These are phyloP conservation scores for Thripadectes ignobilis DNA, from an alignment of 2,797 vertebrate genomes.

Conservation along the genomic window DNA sequence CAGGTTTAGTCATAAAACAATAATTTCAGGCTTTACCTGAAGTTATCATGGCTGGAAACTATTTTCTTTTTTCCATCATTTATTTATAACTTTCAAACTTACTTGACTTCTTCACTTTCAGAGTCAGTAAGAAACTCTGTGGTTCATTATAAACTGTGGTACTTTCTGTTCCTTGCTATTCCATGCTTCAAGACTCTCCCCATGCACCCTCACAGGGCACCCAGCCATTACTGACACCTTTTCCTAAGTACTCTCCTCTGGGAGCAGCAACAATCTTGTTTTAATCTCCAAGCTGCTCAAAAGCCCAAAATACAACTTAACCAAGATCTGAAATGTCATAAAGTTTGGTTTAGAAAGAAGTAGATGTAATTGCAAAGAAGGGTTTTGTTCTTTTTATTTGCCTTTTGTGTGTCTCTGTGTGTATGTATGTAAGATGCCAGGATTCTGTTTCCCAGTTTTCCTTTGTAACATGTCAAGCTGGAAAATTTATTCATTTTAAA, in stretches of 20 bases:
- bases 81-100: background rate
- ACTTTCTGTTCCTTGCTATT: background rate
- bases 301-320: background rate
- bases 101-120: background rate
- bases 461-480: background rate
- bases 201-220: background rate
- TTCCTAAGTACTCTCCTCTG: background rate
- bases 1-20: background rate
- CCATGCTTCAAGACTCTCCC: background rate
- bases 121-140: background rate
- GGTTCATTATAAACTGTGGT: fast-evolving
- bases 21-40: background rate
- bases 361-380: background rate
- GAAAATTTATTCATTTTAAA: background rate
- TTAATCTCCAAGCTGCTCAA: background rate
- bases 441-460: background rate
- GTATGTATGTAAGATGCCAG: background rate
- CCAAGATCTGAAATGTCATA: background rate
- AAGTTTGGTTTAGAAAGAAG: background rate
- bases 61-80: background rate
- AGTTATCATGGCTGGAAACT: background rate
- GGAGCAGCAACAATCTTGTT: background rate
- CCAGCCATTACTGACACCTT: background rate
- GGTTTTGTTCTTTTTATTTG: background rate
- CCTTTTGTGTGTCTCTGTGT: background rate